Evolutionary conservation across 2,113 vertebrate genomes (phyloP), one percentile per base, ranked within the genome.

Genomic region (Mus spicilegus): DNA sequence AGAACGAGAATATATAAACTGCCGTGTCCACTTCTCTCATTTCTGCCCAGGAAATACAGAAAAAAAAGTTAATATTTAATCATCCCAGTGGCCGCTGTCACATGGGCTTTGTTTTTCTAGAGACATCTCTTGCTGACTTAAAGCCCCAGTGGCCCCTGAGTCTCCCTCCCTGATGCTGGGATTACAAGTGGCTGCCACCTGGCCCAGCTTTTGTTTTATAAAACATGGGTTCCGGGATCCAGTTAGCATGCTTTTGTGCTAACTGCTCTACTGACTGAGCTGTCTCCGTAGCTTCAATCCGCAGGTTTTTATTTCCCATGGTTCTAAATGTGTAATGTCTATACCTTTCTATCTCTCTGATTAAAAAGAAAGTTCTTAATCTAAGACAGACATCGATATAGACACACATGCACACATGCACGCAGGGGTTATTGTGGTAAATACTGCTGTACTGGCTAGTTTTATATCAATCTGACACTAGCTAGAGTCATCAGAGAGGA

Each of bases 41-140:
- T 72, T 94, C 76, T 93, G 63, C 70, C 54, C 19, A 39, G 67
- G 76, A 95, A 90, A 51, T 54, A 82, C 24, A 85, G 63, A 94
- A 82, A n/a, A 84, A 67, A 69, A 42, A 84, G 76, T 42, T 90
- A 73, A 77, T 78, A 46, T 42, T 92, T 77, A 46, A 84, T 54
- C 30, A 84, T 22, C 75, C 81, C 72, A 89, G 54, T 14, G 36
- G 54, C 36, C 54, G 3, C 36, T 61, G 10, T 7, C 54, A 81
- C 9, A 0, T 12, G 78, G 78, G 19, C 19, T 54, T 56, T 13
- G 20, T 4, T 58, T 82, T 58, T 26, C 33, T 58, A 24, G 80
- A 81, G 51, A 56, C 33, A n/a, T 80, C 30, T 80, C 19, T 56
- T 20, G 30, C 51, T 56, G 49, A 36, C 51, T 30, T 36, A 11